These are phyloP conservation scores for Gymnocheta viridis DNA, from an alignment of 2,888 invertebrate genomes.

Conservation along the genomic window DNA sequence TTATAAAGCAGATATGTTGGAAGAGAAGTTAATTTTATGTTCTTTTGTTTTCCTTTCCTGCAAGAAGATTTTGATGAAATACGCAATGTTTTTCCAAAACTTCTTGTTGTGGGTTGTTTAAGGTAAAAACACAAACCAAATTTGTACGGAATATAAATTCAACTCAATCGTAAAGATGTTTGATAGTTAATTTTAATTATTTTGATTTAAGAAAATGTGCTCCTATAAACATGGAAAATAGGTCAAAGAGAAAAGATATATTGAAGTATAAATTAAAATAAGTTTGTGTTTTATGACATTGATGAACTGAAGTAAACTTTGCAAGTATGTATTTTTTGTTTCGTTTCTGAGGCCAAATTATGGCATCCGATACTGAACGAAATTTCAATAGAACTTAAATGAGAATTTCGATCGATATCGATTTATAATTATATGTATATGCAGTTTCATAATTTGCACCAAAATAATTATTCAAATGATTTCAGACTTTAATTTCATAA, in stretches of 20 bases:
- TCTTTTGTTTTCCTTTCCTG: neutral
- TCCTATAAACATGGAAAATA: neutral
- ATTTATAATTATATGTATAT: too few species aligned
- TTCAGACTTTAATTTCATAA: too few species aligned
- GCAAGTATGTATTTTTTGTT: neutral
- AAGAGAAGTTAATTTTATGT: neutral
- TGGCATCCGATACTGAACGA: neutral
- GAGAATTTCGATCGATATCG: too few species aligned
- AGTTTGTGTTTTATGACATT: neutral
- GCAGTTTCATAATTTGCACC: too few species aligned
- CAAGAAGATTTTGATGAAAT: neutral
- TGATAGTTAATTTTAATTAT: neutral
- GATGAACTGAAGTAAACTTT: neutral
- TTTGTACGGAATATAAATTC: constrained; percentile 6
- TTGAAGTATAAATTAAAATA: neutral
- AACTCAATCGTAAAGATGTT: neutral
- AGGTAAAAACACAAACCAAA: constrained; percentile 2
- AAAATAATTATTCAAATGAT: too few species aligned
- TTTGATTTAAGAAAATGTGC: constrained; percentile 13
- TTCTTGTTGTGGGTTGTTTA: constrained; percentile 4
- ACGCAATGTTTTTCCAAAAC: neutral
- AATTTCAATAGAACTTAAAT: too few species aligned
- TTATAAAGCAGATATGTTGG: constrained; percentile 6
- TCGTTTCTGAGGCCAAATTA: neutral
- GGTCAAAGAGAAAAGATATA: constrained; percentile 5